These are phyloP conservation scores for Hydrozoanthus tunicans DNA, from an alignment of 64 coral and sea anemone species.

Conservation along the genomic window DNA sequence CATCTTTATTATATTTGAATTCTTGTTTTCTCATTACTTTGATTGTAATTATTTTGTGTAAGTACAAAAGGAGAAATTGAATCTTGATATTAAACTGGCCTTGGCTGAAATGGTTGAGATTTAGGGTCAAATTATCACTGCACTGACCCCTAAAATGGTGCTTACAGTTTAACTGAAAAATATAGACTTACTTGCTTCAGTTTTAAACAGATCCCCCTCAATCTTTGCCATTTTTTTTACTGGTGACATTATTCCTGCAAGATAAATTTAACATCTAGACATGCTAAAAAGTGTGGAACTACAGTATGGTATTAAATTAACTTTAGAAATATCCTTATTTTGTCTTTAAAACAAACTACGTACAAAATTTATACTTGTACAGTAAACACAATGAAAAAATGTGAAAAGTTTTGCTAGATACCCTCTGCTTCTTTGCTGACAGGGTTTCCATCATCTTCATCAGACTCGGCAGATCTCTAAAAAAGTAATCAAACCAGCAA, in stretches of 20 bases:
- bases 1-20: too few species aligned
- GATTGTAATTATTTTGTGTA: too few species aligned
- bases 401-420: background rate
- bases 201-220: conserved; percentile 1
- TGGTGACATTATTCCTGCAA: conserved; percentile 61
- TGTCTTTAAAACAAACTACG: conserved; percentile 8
- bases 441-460: conserved; percentile 58
- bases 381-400: too few species aligned
- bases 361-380: background rate
- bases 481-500: background rate
- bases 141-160: too few species aligned
- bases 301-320: background rate
- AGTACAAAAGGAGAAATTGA: too few species aligned
- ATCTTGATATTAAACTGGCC: too few species aligned
- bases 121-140: too few species aligned
- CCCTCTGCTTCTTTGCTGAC: conserved; percentile 52
- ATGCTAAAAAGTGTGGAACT: background rate
- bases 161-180: background rate
- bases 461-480: conserved; percentile 56
- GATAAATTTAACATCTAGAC: background rate
- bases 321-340: background rate
- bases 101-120: too few species aligned
- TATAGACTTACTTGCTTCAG: conserved; percentile 51
- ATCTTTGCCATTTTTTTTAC: conserved; percentile 85
- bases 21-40: too few species aligned